Base-by-base conservation (phyloP, 2,113 vertebrate genomes). In the Oreochromis aureus region DNA sequence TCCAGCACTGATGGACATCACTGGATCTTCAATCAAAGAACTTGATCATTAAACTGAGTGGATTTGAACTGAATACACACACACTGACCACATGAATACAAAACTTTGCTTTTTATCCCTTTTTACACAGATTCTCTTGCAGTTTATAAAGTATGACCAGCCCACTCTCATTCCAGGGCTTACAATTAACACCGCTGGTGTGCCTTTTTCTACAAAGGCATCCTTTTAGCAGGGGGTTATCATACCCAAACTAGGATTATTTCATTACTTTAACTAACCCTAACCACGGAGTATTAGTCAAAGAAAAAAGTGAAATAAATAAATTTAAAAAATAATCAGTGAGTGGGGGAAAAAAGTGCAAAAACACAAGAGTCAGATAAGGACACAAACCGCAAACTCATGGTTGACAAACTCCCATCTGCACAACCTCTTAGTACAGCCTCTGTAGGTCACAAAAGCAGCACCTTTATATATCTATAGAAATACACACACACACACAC, bases 321-420 rank as follows among this genome's bases (percentile, higher is more conserved):
- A 2, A 76, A 51, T 1, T 12, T 10, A 39, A 39, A 76, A 51
- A 51, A 51, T 51, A 32, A 76, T 76, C 71, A 51, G 44, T 6
- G 1, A 78, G 6, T 32, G 6, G 24, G 15, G 0, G 0, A 0
- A 1, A 51, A 32, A 51, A 76, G 24, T 44, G 69, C 8, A 30
- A 30, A 41, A 73, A 3, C 69, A 73, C 41, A 27, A 46, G 69
- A 46, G 41, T 30, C 41, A 48, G 4, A 19, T 48, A 11, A 76
- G 71, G 44, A 51, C 24, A 11, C 24, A 19, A 76, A 30, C 15
- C 2, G 10, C 71, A 76, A 46, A 30, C 24, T 12, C 71, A 5
- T 51, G 27, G 10, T 51, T 19, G 27, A 51, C 10, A 2, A 78
- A 51, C 71, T 78, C 16, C 71, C 24, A 78, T 27, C 24, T 51